Base-by-base conservation (phyloP, 53 echinoderm and acorn worm species). In the Astropecten irregularis region DNA sequence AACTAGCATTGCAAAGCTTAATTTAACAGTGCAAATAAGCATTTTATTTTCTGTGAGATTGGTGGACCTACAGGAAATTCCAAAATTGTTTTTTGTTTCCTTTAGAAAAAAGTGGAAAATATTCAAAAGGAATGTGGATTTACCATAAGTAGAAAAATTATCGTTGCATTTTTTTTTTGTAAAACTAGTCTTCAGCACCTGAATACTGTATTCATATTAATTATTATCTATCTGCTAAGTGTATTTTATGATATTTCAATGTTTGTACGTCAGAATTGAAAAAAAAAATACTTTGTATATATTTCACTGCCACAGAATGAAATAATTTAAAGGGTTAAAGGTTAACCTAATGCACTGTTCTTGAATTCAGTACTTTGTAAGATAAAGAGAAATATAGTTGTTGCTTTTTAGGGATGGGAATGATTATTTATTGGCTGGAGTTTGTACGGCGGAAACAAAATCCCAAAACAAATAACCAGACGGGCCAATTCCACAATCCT, bases 301-400 rank as follows among this genome's bases (percentile, higher is more conserved):
- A 79, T 2, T 40, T 32, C 0, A 79, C 77, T 77, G 79, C 62
- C 62, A 79, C 29, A 28, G 21, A 29, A 62, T 61, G 62, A 62
- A 62, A 62, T 79, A 79, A 79, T 29, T 79, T 42, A 60, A 19
- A 51, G 21, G 14, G 39, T 15, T 23, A 44, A 9, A 62, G 11
- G 42, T n/a, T n/a, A n/a, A n/a, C n/a, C n/a, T 6, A 77, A 2
- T 61, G 61, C 79, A 79, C 79, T 61, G 42, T 31, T 77, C 61
- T 1, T 58, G 18, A 77, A 77, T 77, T 77, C 62, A 79, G 79
- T 79, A 79, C 77, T 79, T 60, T 79, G 79, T 79, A 79, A 61
- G 31, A 79, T 79, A 62, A 46, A 48, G 62, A 46, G 60, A 62
- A 79, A 79, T 79, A 62, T 44, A 79, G 79, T 62, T 19, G 20